Percentiles rank a stretch among this genome's conserved stretches.
Evolutionary conservation across 2,888 invertebrate species (phyloP).

Genomic region (Drosophila demipolita): DNA sequence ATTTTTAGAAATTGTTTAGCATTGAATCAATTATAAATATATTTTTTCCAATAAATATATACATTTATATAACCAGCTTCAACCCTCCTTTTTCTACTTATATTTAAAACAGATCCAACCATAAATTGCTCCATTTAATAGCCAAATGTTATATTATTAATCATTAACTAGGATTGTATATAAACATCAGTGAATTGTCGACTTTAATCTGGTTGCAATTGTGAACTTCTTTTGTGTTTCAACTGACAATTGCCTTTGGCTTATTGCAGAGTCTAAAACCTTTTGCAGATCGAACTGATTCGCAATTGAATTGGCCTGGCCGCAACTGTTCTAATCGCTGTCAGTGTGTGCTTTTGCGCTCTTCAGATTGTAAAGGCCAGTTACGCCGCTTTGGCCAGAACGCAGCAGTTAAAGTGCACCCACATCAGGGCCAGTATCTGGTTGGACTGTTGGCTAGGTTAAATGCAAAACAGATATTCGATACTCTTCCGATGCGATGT

Average conservation of each 20-base stretch:
- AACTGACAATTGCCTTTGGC: conserved; percentile 8
- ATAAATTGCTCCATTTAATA: neutral
- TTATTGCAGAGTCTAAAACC: neutral
- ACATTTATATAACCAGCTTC: neutral
- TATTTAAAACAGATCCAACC: conserved; percentile 4
- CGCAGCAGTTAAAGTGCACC: conserved; percentile 39
- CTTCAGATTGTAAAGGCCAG: conserved; percentile 26
- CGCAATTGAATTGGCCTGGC: neutral
- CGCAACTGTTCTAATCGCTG: conserved; percentile 24
- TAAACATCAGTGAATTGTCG: neutral
- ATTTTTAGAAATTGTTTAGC: neutral
- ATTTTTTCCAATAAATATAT: neutral
- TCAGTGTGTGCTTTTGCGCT: conserved; percentile 27
- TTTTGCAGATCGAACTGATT: conserved; percentile 25
- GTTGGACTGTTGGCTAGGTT: conserved; percentile 7
- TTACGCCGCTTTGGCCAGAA: conserved; percentile 39
- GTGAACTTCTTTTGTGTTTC: conserved; percentile 2
- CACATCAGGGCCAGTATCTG: conserved; percentile 24
- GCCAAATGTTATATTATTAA: neutral
- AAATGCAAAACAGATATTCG: conserved; percentile 35
- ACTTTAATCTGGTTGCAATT: conserved; percentile 1
- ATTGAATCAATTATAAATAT: neutral
- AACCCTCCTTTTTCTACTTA: neutral
- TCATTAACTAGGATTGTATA: neutral
- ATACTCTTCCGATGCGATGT: conserved; percentile 17